Base-by-base conservation (phyloP, 2,888 invertebrate species). In the Plutella xylostella region DNA sequence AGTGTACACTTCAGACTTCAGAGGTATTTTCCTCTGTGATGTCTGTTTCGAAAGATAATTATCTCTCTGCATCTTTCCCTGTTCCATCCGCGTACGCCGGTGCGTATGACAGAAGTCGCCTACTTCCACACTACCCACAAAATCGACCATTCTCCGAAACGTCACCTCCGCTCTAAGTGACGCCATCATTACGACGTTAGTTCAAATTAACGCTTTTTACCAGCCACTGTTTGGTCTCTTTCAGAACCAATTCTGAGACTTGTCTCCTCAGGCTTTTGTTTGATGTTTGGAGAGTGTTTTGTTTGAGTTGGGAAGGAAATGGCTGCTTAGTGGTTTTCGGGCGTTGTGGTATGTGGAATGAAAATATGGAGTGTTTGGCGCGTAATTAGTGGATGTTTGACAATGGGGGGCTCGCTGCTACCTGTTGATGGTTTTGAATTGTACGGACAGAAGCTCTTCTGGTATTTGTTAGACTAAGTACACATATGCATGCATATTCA, bases 201-300 rank as follows among this genome's bases (percentile, higher is more conserved):
- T 60, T 63, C 73, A 70, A 78, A 79, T 80, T 79, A 80, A 76
- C 80, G 77, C 79, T 63, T 74, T 69, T 65, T 67, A 64, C 65
- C 60, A 42, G 45, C 42, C 48, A 42, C 43, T 48, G 42, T 48
- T 49, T 48, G 37, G 18, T 11, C 14, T 33, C 37, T 22, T 33
- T 42, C 11, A 34, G 33, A 33, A 6, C 18, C 22, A 28, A 34
- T 42, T 42, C 42, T 33, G n/a, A 34, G 42, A 42, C 15, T 34
- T 34, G 34, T 42, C 42, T 34, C 41, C 41, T 15, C 7, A 6
- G 17, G 7, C 15, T n/a, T 25, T 40, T 22, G 22, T 28, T 11
- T 7, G 7, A 9, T 33, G 33, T 42, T 42, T 33, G 33, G 7
- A 11, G 30, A 18, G 31, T 30, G 31, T 30, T 42, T 42, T 42